Percentiles rank a stretch among this genome's conserved stretches.
phyloP scores from a whole-genome alignment of 2,888 invertebrate species.

The Oithona nana region DNA sequence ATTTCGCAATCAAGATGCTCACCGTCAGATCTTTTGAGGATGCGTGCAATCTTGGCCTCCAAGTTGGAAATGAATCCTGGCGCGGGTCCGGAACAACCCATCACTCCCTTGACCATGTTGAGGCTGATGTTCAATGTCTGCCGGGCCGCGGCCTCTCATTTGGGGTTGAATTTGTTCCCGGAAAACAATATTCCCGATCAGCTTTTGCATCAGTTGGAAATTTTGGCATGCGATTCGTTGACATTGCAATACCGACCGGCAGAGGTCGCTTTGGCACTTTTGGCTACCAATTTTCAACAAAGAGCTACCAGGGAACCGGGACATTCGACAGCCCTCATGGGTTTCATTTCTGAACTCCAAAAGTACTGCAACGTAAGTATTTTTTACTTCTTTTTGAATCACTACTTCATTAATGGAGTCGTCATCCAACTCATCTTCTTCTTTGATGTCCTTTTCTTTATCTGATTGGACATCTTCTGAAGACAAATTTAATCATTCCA shows the following conservation, averaged over 20 bases:
- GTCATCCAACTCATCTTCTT: background rate
- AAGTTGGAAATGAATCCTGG: conserved; percentile 47
- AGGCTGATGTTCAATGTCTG: conserved; percentile 41
- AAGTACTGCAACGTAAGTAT: conserved; percentile 38
- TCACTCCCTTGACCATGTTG: conserved; percentile 47
- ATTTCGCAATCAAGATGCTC: conserved; percentile 61
- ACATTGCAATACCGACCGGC: conserved; percentile 53
- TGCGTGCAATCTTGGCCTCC: conserved; percentile 59
- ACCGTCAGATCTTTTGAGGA: conserved; percentile 59
- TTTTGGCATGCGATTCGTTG: conserved; percentile 50
- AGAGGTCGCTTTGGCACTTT: conserved; percentile 53
- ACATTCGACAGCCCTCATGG: conserved; percentile 3
- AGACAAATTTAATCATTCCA: conserved; percentile 2
- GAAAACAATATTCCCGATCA: conserved; percentile 23
- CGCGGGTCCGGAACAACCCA: conserved; percentile 30
- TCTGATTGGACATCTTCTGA: background rate
- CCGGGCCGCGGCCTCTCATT: conserved; percentile 34
- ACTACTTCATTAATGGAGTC: no score
- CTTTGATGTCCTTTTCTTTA: conserved; percentile 10
- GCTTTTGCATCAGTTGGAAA: conserved; percentile 40
- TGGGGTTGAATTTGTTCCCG: conserved; percentile 25
- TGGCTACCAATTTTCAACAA: conserved; percentile 47
- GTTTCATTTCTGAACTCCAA: conserved; percentile 39
- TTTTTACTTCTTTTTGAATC: background rate
- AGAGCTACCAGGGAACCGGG: background rate